A percentile compares a stretch with the other conserved stretches of the same genome.
phyloP scores from a whole-genome alignment of 37 sponge, comb jelly and placozoan species.

The Chondrosia reniformis region DNA sequence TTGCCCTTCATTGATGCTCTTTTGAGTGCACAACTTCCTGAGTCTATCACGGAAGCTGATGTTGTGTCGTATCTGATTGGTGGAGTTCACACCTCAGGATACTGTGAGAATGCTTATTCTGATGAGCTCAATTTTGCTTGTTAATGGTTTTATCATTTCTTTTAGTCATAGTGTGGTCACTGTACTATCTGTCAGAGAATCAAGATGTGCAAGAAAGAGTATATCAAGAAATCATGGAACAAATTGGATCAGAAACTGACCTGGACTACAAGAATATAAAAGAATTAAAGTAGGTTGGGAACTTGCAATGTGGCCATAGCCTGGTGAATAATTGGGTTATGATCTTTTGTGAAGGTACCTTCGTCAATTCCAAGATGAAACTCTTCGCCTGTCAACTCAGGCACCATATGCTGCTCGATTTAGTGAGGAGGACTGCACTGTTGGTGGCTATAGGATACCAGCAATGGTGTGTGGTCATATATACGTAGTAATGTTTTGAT shows the following conservation, averaged over 20 bases:
- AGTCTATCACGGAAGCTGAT: slow-evolving; percentile 15
- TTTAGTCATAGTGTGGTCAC: slow-evolving; percentile 31
- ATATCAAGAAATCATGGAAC: slow-evolving; percentile 30
- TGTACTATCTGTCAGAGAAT: slow-evolving; percentile 53
- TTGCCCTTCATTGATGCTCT: slow-evolving; percentile 60
- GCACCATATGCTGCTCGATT: slow-evolving; percentile 82
- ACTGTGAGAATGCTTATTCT: neutral
- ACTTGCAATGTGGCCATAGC: neutral
- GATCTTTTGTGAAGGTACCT: no score
- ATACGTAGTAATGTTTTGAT: neutral
- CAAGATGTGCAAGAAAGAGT: slow-evolving; percentile 49
- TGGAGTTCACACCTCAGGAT: slow-evolving; percentile 84
- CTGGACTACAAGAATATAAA: neutral
- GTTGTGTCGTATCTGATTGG: slow-evolving; percentile 77
- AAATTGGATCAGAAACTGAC: slow-evolving; percentile 3
- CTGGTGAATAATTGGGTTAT: no score
- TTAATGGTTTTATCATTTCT: neutral
- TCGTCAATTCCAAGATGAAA: slow-evolving; percentile 81
- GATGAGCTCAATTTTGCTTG: neutral
- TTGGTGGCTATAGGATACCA: slow-evolving; percentile 69
- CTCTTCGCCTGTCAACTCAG: slow-evolving; percentile 71
- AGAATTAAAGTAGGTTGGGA: neutral
- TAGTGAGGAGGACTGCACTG: slow-evolving; percentile 46
- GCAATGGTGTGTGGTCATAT: slow-evolving; percentile 18
- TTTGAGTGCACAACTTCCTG: slow-evolving; percentile 1